Evolutionary conservation across 2,113 vertebrate species (phyloP), one percentile per base, ranked within the genome.

Genomic region (Halichoerus grypus): DNA sequence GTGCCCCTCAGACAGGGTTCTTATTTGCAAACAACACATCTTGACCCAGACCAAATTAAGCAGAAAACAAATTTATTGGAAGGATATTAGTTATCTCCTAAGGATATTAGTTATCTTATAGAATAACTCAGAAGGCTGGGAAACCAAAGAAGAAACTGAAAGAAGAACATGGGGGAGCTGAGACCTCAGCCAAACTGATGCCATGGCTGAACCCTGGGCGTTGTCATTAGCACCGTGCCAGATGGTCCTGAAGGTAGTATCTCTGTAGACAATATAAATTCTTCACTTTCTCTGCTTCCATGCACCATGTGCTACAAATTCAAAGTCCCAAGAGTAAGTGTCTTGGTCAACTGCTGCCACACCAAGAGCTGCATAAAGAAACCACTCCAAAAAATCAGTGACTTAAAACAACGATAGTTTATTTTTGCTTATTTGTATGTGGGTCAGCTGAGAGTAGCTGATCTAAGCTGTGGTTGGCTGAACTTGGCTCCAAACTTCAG

Each of bases 1-100:
- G 39, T 42, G 39, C 39, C 39, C 39, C 39, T 92, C 74, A 63
- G 31, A 14, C 15, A 72, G 7, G 4, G 5, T 19, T 63, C 39
- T 63, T 93, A 79, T 7, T 74, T 88, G 61, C 59, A 88, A 97
- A 81, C n/a, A 74, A 74, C 9, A 74, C 11, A 82, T 49, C 31
- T n/a, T 69, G 9, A 59, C 49, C 79, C 9, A 57, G 4, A 39
- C 7, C 46, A 80, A 63, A 61, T 76, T 63, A 77, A 82, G 26
- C 26, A 88, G 72, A 85, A 94, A 94, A n/a, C 83, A 51, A 33
- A 77, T 42, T n/a, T 46, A 53, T 1, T 63, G 67, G 67, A 39
- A 95, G 57, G 33, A 5, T 63, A 9, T 59, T 55, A 28, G 33
- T 57, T 69, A 33, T 67, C 42, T 72, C 46, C 46, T 46, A 39